These are phyloP conservation scores for Pseudopodoces humilis DNA, from an alignment of 2,113 vertebrate species.

Conservation along the genomic window DNA sequence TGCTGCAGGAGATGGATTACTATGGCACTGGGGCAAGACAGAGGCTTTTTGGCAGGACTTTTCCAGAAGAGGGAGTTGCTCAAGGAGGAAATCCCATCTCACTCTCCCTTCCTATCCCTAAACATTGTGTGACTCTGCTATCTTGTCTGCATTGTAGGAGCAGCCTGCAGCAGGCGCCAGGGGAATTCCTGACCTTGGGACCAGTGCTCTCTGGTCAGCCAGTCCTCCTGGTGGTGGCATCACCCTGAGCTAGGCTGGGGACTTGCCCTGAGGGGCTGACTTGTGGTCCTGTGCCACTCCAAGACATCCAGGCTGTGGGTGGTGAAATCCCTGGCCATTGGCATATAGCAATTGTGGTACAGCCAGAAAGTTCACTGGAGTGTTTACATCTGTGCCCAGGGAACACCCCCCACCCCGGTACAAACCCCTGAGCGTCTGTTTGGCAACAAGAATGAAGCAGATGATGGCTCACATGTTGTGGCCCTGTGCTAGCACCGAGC, in stretches of 20 bases:
- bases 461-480: fast-evolving
- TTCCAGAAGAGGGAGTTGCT: not conserved
- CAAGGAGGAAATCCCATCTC: not conserved
- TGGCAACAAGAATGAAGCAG: not conserved
- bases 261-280: fast-evolving
- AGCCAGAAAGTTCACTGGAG: not conserved
- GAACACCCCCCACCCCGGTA: not conserved
- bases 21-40: not conserved
- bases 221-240: not conserved
- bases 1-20: not conserved
- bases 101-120: not conserved
- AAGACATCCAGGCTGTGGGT: not conserved
- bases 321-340: not conserved
- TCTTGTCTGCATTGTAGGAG: not conserved
- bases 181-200: not conserved
- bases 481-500: not conserved
- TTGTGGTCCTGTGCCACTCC: fast-evolving
- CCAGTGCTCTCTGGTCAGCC: not conserved
- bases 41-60: not conserved
- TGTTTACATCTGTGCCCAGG: not conserved
- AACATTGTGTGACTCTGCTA: not conserved
- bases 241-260: fast-evolving
- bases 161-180: not conserved
- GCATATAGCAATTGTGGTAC: fast-evolving
- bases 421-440: not conserved